These are phyloP conservation scores for Latrodectus elegans DNA, from an alignment of 2,888 invertebrate genomes.

Conservation along the genomic window DNA sequence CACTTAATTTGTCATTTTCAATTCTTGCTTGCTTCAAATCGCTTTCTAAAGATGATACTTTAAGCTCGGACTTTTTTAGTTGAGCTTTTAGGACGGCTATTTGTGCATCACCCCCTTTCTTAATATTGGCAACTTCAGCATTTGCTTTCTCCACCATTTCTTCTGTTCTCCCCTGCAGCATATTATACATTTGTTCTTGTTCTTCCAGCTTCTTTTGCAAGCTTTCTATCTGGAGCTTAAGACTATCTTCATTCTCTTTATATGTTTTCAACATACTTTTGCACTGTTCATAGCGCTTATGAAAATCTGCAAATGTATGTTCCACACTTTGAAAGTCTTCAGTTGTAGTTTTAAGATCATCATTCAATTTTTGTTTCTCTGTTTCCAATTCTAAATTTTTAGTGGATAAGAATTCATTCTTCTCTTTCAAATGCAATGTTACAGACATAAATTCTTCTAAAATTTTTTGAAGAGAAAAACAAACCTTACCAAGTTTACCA, in stretches of 20 bases:
- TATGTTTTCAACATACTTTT: conserved; percentile 83
- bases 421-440: not conserved
- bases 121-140: conserved; percentile 84
- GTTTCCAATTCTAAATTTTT: conserved; percentile 7
- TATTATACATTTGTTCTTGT: conserved; percentile 88
- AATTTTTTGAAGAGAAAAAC: not conserved
- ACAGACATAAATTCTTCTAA: conserved; percentile 4
- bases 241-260: conserved; percentile 78
- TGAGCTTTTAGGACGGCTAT: conserved; percentile 88
- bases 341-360: conserved; percentile 74
- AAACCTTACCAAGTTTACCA: not conserved
- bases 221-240: conserved; percentile 79
- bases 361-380: conserved; percentile 48
- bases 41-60: conserved; percentile 87
- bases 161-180: conserved; percentile 90
- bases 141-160: conserved; percentile 91
- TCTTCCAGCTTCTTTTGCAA: conserved; percentile 84
- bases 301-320: conserved; percentile 81
- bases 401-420: not conserved
- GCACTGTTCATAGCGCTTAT: conserved; percentile 80
- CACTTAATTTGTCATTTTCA: conserved; percentile 45
- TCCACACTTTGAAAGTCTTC: conserved; percentile 81
- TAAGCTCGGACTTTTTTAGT: conserved; percentile 91
- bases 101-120: conserved; percentile 84
- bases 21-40: conserved; percentile 86